These are phyloP conservation scores for Lucilia sericata DNA, from an alignment of 1,140 invertebrate genomes.

Conservation along the genomic window DNA sequence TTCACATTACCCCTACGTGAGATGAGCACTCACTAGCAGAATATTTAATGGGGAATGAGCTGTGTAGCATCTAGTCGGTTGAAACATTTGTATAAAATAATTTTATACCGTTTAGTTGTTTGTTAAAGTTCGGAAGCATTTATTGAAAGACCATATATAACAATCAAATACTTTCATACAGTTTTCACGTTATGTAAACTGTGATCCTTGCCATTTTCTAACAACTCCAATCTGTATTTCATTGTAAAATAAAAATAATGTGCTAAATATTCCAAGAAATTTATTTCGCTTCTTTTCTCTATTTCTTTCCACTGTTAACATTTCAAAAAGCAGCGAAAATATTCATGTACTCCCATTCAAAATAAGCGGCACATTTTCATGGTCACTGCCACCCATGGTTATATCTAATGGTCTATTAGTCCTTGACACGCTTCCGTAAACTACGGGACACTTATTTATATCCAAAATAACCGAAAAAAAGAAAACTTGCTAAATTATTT, in stretches of 20 bases:
- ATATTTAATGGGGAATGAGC: too few species aligned
- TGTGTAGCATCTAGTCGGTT: too few species aligned
- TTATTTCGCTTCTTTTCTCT: background rate
- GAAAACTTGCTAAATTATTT: background rate
- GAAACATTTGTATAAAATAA: too few species aligned
- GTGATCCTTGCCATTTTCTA: too few species aligned
- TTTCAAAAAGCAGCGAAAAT: background rate
- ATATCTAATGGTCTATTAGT: slow-evolving; percentile 54
- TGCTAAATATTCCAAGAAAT: slow-evolving; percentile 7
- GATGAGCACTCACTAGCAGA: too few species aligned
- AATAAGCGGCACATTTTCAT: slow-evolving; percentile 9
- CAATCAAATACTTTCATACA: too few species aligned
- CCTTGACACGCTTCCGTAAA: slow-evolving; percentile 65
- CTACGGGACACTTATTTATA: slow-evolving; percentile 50
- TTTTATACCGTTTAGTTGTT: too few species aligned
- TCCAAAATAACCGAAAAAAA: background rate
- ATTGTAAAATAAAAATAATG: background rate
- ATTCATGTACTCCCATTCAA: background rate
- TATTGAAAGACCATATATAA: too few species aligned
- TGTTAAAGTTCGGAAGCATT: too few species aligned
- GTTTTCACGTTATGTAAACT: too few species aligned
- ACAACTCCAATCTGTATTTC: too few species aligned
- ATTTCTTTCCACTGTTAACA: background rate
- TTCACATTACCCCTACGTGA: too few species aligned
- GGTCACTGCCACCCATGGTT: slow-evolving; percentile 14